Conservation (phyloP, 2,888 invertebrate genomes). For the Sarcophaga carnaria region DNA sequence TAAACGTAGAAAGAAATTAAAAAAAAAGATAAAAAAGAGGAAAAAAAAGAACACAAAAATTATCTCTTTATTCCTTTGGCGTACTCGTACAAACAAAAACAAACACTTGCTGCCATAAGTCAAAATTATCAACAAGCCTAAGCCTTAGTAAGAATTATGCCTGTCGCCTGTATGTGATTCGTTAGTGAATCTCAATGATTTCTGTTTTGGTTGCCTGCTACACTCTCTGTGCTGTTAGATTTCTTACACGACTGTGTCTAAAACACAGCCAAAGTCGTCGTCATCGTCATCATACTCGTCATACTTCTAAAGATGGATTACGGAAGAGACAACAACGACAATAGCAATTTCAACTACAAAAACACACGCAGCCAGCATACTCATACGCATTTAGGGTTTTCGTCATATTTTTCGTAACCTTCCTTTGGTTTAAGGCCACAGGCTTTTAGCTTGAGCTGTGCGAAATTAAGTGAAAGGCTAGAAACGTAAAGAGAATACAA, state of each 20-base stretch:
- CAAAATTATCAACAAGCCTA: slow-evolving; percentile 80
- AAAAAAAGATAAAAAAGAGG: background rate
- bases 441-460: slow-evolving; percentile 31
- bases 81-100: slow-evolving; percentile 10
- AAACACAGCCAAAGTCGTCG: slow-evolving; percentile 26
- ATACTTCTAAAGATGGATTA: slow-evolving; percentile 72
- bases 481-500: background rate
- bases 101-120: slow-evolving; percentile 76
- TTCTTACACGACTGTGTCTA: slow-evolving; percentile 14
- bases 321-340: slow-evolving; percentile 42
- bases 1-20: background rate
- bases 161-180: slow-evolving; percentile 68
- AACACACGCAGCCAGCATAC: background rate
- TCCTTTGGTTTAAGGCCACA: slow-evolving; percentile 43
- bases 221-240: slow-evolving; percentile 14
- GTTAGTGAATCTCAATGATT: slow-evolving; percentile 60
- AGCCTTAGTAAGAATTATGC: slow-evolving; percentile 72
- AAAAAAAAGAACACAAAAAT: background rate
- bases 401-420: slow-evolving; percentile 27
- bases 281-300: slow-evolving; percentile 41
- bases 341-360: too few species aligned
- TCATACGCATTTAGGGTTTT: slow-evolving; percentile 28
- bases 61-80: slow-evolving; percentile 50
- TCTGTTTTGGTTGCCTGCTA: slow-evolving; percentile 39
- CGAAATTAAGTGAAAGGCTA: background rate